These are phyloP conservation scores for Apis laboriosa DNA, from an alignment of 1,140 invertebrate species.

Conservation along the genomic window DNA sequence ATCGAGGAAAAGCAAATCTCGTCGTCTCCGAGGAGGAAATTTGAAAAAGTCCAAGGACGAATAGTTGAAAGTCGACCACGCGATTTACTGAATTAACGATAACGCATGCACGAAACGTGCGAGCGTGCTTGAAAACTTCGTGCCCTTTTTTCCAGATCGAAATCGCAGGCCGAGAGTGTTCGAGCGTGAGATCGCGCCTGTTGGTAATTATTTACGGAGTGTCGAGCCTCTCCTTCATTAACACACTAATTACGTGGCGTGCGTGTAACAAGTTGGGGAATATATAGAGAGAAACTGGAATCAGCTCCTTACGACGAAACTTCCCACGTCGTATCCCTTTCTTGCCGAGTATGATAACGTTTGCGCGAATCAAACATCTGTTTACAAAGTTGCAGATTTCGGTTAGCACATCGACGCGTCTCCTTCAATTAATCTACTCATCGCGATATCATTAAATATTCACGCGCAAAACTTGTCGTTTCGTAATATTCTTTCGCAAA, in stretches of 20 bases:
- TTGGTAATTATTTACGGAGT: conserved; percentile 71
- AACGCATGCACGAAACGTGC: conserved; percentile 37
- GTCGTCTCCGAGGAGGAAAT: neutral
- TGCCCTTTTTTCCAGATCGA: conserved; percentile 1
- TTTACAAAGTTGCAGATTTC: conserved; percentile 75
- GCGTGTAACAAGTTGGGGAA: conserved; percentile 64
- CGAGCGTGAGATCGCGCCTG: conserved; percentile 51
- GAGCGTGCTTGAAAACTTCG: conserved; percentile 47
- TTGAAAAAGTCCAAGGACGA: conserved; percentile 17
- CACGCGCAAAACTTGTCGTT: too few species aligned
- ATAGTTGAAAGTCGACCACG: neutral
- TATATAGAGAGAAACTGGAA: conserved; percentile 23
- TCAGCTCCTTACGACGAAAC: conserved; percentile 55
- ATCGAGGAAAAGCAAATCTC: neutral
- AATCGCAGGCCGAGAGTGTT: conserved; percentile 34
- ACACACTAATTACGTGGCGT: conserved; percentile 75
- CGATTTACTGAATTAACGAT: conserved; percentile 49
- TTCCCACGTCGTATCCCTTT: conserved; percentile 60
- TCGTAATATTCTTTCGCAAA: too few species aligned
- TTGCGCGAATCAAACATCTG: conserved; percentile 74
- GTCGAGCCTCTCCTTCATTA: conserved; percentile 65
- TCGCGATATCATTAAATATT: neutral
- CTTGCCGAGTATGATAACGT: conserved; percentile 44
- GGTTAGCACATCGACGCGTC: conserved; percentile 56
- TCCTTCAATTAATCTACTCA: conserved; percentile 23